Percentiles rank a stretch among this genome's conserved stretches.
These are phyloP conservation scores for Percopsis omiscomaycus DNA, from an alignment of 2,797 vertebrate species.

Conservation along the genomic window DNA sequence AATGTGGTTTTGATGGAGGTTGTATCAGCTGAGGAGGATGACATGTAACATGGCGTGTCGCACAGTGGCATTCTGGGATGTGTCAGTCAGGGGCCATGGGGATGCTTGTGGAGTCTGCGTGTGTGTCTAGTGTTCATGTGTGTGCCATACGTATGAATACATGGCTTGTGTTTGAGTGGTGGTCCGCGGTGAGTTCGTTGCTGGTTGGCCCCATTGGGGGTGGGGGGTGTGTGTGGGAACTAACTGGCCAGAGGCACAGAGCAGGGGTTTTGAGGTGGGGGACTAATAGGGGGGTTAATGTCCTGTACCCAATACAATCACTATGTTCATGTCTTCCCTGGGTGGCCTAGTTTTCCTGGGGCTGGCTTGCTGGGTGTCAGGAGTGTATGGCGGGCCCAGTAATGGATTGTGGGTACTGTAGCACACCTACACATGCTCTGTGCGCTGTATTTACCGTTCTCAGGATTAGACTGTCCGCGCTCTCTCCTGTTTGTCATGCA, in stretches of 20 bases:
- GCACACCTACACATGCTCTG: conserved; percentile 28
- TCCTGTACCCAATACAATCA: conserved; percentile 66
- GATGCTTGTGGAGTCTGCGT: conserved; percentile 22
- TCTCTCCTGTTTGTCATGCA: too few species aligned
- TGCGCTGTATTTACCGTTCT: conserved; percentile 36
- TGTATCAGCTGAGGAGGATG: conserved; percentile 12
- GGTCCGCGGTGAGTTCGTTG: conserved; percentile 53
- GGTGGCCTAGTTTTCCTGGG: conserved; percentile 62
- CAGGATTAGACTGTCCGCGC: too few species aligned
- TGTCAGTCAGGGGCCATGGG: conserved; percentile 6
- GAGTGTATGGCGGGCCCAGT: conserved; percentile 24
- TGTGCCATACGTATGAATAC: background rate
- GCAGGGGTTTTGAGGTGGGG: background rate
- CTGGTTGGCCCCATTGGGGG: conserved; percentile 62
- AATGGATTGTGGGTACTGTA: conserved; percentile 10
- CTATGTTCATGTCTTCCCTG: conserved; percentile 66
- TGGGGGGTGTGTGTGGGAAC: conserved; percentile 69
- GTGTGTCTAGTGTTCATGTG: conserved; percentile 16
- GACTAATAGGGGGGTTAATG: conserved; percentile 44
- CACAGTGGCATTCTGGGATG: conserved; percentile 20
- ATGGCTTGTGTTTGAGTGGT: conserved; percentile 5
- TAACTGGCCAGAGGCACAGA: conserved; percentile 37
- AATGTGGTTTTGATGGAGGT: conserved; percentile 6
- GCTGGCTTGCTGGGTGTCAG: conserved; percentile 42
- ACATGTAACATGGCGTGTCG: background rate